Evolutionary conservation across 2,113 vertebrate genomes (phyloP).

Genomic region (Engystomops pustulosus): DNA sequence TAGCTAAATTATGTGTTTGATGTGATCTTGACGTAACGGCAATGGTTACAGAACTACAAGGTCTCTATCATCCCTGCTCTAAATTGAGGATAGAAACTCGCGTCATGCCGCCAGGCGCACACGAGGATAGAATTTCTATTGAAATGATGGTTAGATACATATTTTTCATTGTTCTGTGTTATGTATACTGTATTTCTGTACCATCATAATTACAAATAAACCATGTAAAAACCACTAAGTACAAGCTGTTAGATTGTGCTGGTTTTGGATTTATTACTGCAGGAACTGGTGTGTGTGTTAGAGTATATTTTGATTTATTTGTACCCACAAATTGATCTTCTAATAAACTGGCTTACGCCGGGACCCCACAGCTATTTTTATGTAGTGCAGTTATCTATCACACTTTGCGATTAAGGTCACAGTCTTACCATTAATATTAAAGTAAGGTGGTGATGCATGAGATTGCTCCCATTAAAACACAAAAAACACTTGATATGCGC

Average conservation of each 20-base stretch:
- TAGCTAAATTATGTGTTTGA: neutral
- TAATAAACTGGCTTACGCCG: neutral
- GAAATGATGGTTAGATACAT: neutral
- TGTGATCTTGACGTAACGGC: neutral
- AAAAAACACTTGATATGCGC: neutral
- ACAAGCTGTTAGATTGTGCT: neutral
- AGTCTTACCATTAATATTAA: neutral
- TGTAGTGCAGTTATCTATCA: neutral
- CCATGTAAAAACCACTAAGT: neutral
- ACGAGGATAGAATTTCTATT: neutral
- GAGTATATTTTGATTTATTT: neutral
- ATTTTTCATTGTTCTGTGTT: neutral
- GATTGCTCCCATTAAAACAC: too few relatives aligned
- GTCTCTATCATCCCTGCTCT: neutral
- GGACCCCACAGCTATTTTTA: neutral
- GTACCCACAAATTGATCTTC: neutral
- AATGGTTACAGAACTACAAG: neutral
- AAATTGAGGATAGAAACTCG: neutral
- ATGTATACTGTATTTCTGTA: neutral
- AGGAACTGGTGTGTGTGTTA: constrained; percentile 20
- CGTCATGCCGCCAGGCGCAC: too few relatives aligned
- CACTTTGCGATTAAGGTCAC: neutral
- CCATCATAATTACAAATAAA: neutral
- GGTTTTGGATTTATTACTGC: neutral
- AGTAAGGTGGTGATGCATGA: neutral